phyloP scores from a whole-genome alignment of 2,888 invertebrate genomes.

The Crematogaster levior region DNA sequence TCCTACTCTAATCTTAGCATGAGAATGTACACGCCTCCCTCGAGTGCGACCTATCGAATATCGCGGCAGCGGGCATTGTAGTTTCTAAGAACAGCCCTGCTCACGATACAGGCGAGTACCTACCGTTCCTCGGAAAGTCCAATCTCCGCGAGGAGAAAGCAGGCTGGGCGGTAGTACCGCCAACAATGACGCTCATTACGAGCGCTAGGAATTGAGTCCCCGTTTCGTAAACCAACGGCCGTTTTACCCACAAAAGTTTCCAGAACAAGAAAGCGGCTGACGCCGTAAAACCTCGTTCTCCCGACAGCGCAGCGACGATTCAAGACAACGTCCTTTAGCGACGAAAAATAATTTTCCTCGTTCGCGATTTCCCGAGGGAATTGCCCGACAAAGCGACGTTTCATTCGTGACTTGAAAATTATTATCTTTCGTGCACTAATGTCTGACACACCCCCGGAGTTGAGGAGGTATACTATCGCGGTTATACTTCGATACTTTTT shows the following conservation, averaged over 20 bases:
- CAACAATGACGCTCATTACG: slow-evolving; percentile 80
- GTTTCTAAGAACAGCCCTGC: slow-evolving; percentile 38
- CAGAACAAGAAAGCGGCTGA: slow-evolving; percentile 29
- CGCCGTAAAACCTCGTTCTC: slow-evolving; percentile 24
- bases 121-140: slow-evolving; percentile 49
- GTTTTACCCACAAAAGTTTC: slow-evolving; percentile 52
- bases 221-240: slow-evolving; percentile 72
- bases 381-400: slow-evolving; percentile 22
- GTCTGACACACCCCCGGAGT: background rate
- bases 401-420: background rate
- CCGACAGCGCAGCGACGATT: slow-evolving; percentile 11
- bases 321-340: background rate
- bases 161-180: slow-evolving; percentile 27
- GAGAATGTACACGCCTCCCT: slow-evolving; percentile 27
- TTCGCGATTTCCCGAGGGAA: background rate
- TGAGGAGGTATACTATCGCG: background rate
- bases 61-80: slow-evolving; percentile 36
- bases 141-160: slow-evolving; percentile 55
- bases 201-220: slow-evolving; percentile 73
- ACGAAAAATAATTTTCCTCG: slow-evolving; percentile 51
- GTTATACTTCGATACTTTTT: background rate
- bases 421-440: background rate
- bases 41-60: slow-evolving; percentile 33
- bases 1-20: background rate
- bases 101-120: slow-evolving; percentile 28